Percentiles rank a stretch among this genome's conserved stretches.
phyloP scores from a whole-genome alignment of 37 sponge, comb jelly and placozoan genomes.

The Cliona cf. orientalis region DNA sequence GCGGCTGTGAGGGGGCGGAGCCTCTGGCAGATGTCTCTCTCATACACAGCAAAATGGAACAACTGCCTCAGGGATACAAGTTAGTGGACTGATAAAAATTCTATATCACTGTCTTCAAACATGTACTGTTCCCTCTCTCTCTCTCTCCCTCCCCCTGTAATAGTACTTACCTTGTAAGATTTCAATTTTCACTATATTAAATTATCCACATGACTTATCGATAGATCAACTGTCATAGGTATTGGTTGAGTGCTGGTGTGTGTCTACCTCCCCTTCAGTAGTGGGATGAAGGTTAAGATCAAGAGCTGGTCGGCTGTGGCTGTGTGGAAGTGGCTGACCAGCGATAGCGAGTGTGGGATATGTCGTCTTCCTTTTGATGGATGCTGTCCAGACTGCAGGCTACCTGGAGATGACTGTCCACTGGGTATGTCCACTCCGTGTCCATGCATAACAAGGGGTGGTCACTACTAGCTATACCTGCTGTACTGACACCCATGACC shows the following conservation, averaged over 20 bases:
- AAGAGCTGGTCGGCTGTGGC: conserved; percentile 94
- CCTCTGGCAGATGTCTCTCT: conserved; percentile 83
- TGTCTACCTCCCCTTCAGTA: no score
- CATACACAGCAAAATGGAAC: conserved; percentile 62
- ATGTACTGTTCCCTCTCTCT: no score
- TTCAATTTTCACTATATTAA: no score
- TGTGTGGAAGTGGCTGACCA: conserved; percentile 96
- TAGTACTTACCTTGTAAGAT: no score
- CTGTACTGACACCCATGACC: no score
- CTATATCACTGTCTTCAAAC: no score
- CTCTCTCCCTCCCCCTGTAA: no score
- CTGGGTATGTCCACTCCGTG: conserved; percentile 46
- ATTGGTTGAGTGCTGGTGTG: no score
- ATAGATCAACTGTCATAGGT: no score
- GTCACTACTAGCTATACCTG: no score
- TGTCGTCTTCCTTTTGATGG: conserved; percentile 94
- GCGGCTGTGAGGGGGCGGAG: neutral
- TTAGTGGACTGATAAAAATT: no score
- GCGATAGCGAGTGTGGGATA: conserved; percentile 96
- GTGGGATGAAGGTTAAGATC: conserved; percentile 63
- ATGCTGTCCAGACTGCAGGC: conserved; percentile 91
- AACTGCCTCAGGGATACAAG: conserved; percentile 68
- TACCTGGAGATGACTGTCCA: conserved; percentile 97
- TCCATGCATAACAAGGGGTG: neutral
- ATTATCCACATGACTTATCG: no score